Conservation (phyloP, 2,888 invertebrate genomes). For the Cistogaster globosa region DNA sequence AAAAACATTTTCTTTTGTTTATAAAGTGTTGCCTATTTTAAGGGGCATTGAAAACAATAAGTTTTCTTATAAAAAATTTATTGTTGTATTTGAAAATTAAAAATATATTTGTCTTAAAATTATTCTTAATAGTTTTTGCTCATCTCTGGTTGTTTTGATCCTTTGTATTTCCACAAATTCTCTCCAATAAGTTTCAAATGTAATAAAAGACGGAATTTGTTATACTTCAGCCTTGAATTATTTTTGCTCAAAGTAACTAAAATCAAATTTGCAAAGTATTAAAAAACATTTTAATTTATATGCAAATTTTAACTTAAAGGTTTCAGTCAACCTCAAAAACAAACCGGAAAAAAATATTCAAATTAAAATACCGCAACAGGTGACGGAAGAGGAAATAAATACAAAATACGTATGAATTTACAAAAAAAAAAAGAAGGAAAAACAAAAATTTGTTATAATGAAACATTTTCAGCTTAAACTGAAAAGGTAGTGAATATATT, state of each 20-base stretch:
- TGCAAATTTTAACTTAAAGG: conserved; percentile 32
- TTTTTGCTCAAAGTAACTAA: background rate
- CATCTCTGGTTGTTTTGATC: too few species aligned
- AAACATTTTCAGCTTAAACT: conserved; percentile 15
- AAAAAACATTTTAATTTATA: conserved; percentile 52
- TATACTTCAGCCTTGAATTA: conserved; percentile 21
- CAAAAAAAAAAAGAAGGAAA: background rate
- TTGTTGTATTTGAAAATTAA: too few species aligned
- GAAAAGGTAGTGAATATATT: background rate
- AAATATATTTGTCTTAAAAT: too few species aligned
- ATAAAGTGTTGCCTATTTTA: too few species aligned
- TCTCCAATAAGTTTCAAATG: too few species aligned
- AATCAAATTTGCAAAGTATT: conserved; percentile 1
- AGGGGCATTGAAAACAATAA: too few species aligned
- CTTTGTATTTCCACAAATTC: too few species aligned
- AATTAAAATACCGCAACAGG: conserved; percentile 44
- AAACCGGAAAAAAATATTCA: conserved; percentile 22
- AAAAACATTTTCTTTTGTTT: too few species aligned
- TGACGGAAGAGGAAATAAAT: conserved; percentile 9
- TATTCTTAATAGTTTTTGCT: too few species aligned
- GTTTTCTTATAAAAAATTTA: too few species aligned
- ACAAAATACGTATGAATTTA: background rate
- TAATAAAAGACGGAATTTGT: background rate
- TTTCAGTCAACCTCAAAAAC: background rate
- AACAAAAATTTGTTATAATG: too few species aligned